Percentiles rank a stretch among this genome's conserved stretches.
Conservation (phyloP, 2,113 vertebrate species). For the Ctenomys sociabilis region DNA sequence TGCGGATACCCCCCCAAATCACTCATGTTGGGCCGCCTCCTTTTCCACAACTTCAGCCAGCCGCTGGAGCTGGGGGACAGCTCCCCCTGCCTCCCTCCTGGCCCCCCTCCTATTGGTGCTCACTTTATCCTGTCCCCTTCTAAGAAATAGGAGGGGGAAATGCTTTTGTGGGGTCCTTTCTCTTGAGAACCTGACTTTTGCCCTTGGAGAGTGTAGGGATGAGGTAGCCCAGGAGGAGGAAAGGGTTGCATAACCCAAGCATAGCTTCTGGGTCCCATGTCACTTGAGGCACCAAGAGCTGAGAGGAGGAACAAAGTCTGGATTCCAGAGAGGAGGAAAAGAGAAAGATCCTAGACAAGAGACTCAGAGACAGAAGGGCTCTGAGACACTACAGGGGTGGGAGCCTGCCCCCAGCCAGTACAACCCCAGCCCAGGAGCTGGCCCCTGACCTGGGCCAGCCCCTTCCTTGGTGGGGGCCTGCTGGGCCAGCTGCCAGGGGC, state of each 20-base stretch:
- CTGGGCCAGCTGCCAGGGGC: constrained; percentile 71
- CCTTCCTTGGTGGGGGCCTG: constrained; percentile 57
- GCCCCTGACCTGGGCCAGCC: constrained; percentile 72
- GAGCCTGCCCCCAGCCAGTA: constrained; percentile 23
- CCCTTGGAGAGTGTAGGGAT: neutral
- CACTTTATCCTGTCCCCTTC: constrained; percentile 51
- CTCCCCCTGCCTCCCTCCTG: constrained; percentile 43
- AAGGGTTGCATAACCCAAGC: constrained; percentile 4
- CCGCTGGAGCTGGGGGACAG: constrained; percentile 65
- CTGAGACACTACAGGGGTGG: constrained; percentile 17
- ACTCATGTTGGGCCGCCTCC: constrained; percentile 69
- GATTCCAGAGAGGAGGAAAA: constrained; percentile 13
- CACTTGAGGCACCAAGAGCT: neutral
- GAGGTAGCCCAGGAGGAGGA: neutral
- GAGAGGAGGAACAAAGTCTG: constrained; percentile 41
- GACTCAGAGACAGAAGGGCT: constrained; percentile 21
- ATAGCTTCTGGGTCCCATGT: neutral
- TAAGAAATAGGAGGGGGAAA: neutral
- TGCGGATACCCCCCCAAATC: constrained; percentile 72
- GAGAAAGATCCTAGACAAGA: constrained; percentile 16
- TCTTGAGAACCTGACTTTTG: neutral
- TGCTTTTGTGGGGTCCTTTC: neutral
- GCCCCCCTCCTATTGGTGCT: constrained; percentile 52
- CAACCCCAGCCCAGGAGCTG: constrained; percentile 55
- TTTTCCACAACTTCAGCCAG: constrained; percentile 79